Evolutionary conservation across 2,113 vertebrate species (phyloP).

Genomic region (Bombycilla garrulus): DNA sequence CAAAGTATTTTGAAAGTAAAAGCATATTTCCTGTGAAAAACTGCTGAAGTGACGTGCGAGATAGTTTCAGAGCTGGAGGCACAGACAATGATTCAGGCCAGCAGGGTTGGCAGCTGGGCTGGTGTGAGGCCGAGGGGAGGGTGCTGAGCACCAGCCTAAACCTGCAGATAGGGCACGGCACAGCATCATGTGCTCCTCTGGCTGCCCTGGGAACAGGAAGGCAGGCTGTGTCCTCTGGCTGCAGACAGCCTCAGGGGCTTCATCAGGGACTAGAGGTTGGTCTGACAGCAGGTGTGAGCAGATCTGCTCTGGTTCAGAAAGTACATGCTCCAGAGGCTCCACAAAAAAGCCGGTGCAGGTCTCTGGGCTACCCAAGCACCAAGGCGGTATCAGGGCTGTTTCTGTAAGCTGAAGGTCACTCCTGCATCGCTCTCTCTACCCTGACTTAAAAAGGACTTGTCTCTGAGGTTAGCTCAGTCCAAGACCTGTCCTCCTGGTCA

Average conservation of each 20-base stretch:
- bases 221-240: not conserved
- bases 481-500: not conserved
- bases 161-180: not conserved
- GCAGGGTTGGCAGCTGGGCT: not conserved
- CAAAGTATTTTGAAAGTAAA: slow-evolving; percentile 47
- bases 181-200: not conserved
- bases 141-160: not conserved
- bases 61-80: not conserved
- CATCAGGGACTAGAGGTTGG: not conserved
- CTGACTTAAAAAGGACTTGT: not conserved
- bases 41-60: not conserved
- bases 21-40: slow-evolving; percentile 41
- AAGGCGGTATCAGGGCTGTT: not conserved
- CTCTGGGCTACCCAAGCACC: not conserved
- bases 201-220: not conserved
- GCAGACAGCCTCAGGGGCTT: not conserved
- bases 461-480: not conserved
- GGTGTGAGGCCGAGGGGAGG: not conserved
- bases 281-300: not conserved
- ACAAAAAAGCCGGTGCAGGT: not conserved
- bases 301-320: not conserved
- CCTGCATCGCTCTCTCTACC: not conserved
- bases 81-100: not conserved
- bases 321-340: not conserved
- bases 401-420: not conserved